phyloP scores from a whole-genome alignment of 1,140 invertebrate species.

The Tyrophagus putrescentiae region DNA sequence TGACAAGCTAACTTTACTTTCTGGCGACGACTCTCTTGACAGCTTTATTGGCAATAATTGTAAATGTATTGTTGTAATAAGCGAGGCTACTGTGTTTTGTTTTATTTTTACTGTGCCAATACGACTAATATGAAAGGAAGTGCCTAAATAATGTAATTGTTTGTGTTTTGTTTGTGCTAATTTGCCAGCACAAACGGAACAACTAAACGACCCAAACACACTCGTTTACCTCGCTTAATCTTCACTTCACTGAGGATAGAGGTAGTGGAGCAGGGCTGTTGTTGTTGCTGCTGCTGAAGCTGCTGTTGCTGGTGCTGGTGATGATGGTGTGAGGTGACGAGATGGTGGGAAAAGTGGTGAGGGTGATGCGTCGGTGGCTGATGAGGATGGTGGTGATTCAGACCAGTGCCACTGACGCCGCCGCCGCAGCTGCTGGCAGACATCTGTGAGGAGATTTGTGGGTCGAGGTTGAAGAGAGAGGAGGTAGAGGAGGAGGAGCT shows the following conservation, averaged over 20 bases:
- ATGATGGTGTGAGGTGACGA: background rate
- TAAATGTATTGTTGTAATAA: no score
- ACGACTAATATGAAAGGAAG: background rate
- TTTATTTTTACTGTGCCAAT: no score
- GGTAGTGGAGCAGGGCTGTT: slow-evolving; percentile 1
- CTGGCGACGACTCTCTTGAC: no score
- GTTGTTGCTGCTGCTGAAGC: slow-evolving; percentile 8
- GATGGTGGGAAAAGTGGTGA: background rate
- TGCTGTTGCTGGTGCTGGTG: background rate
- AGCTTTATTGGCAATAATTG: no score
- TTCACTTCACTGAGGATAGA: background rate
- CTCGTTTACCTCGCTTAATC: background rate
- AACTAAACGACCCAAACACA: no score
- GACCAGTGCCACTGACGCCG: no score
- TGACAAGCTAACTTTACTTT: no score
- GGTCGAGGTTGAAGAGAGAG: background rate
- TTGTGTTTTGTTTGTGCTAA: background rate
- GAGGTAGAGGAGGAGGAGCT: background rate
- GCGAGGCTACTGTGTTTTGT: no score
- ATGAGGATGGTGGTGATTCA: background rate
- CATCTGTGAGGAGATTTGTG: background rate
- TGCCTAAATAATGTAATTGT: background rate
- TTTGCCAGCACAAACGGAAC: no score
- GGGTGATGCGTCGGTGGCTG: background rate
- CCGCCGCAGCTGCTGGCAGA: background rate